Evolutionary conservation across 2,113 vertebrate genomes (phyloP).

Genomic region (Stercorarius parasiticus): DNA sequence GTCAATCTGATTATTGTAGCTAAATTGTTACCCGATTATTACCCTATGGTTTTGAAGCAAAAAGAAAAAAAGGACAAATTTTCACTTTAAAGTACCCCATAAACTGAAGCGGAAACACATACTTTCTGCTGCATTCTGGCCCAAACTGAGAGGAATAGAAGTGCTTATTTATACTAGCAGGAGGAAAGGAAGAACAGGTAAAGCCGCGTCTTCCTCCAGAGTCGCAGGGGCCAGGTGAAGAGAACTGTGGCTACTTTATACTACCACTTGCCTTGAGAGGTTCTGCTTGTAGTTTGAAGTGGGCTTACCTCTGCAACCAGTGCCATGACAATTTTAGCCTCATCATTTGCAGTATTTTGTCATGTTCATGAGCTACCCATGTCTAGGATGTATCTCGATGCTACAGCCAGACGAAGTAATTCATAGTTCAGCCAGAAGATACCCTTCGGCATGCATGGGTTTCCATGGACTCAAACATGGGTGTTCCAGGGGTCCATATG

Average conservation of each 20-base stretch:
- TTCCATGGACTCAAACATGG: background rate
- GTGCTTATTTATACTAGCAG: background rate
- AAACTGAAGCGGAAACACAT: background rate
- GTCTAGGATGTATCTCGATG: background rate
- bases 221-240: no score
- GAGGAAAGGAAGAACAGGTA: background rate
- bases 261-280: no score
- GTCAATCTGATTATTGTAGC: no score
- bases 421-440: background rate
- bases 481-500: background rate
- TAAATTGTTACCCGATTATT: no score
- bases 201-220: background rate
- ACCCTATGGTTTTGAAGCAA: no score
- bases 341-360: background rate
- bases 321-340: background rate
- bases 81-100: background rate
- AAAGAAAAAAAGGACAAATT: background rate
- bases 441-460: background rate
- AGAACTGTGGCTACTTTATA: no score
- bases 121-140: background rate
- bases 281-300: no score
- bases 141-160: background rate
- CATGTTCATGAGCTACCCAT: background rate
- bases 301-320: no score
- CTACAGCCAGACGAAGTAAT: background rate